Percentiles rank a stretch among this genome's conserved stretches.
Evolutionary conservation across 2,888 invertebrate species (phyloP).

Genomic region (Entomobrya proxima): DNA sequence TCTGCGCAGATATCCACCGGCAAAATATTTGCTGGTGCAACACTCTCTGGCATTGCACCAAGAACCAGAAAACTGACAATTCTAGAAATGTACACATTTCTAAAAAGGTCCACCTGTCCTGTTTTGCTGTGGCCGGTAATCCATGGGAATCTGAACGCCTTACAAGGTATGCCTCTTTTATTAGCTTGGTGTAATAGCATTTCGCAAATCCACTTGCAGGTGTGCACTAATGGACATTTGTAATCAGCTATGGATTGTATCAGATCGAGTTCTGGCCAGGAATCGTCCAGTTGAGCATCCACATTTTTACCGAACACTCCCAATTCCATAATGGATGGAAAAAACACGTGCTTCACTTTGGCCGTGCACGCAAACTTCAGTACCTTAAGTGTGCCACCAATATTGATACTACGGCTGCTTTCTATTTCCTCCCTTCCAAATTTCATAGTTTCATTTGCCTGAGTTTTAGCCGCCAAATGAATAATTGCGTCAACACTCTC

Average conservation of each 20-base stretch:
- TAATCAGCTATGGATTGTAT: too few species aligned
- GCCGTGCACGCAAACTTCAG: background rate
- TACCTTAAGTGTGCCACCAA: slow-evolving; percentile 6
- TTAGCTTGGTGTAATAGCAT: slow-evolving; percentile 30
- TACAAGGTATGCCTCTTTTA: slow-evolving; percentile 32
- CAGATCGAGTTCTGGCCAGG: background rate
- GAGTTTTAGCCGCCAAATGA: slow-evolving; percentile 43
- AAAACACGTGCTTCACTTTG: background rate
- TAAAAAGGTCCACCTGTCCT: background rate
- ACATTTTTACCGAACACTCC: background rate
- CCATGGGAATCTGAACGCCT: slow-evolving; percentile 33
- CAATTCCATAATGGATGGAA: background rate
- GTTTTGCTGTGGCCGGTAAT: slow-evolving; percentile 24
- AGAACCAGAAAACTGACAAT: slow-evolving; percentile 20
- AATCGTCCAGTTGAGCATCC: background rate
- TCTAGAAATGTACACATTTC: slow-evolving; percentile 18
- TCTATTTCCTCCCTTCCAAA: background rate
- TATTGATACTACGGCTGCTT: background rate
- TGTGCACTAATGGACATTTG: background rate
- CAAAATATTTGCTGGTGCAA: slow-evolving; percentile 8
- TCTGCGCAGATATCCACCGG: slow-evolving; percentile 29
- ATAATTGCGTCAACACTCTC: slow-evolving; percentile 23
- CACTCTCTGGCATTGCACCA: slow-evolving; percentile 17
- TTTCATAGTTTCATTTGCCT: slow-evolving; percentile 48
- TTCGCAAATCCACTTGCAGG: slow-evolving; percentile 30